These are phyloP conservation scores for Limnephilus auricula DNA, from an alignment of 2,888 invertebrate species.

Conservation along the genomic window DNA sequence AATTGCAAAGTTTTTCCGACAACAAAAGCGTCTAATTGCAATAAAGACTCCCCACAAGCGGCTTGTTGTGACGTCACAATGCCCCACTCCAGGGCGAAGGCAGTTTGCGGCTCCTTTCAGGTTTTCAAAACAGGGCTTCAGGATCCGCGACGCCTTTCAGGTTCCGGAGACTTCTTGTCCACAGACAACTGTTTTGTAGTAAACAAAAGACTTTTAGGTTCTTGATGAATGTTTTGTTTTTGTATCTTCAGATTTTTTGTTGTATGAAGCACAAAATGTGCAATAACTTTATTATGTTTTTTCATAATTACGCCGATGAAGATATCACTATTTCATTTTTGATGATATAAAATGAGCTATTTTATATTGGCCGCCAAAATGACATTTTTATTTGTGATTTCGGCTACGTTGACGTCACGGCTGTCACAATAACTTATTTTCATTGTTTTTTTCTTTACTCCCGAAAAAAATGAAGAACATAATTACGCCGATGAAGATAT, in stretches of 20 bases:
- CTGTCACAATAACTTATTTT: too few species aligned
- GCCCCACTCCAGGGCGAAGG: neutral
- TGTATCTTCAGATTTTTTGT: neutral
- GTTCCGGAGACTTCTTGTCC: neutral
- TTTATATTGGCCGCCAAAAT: too few species aligned
- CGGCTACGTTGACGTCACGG: too few species aligned
- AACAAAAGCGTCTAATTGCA: neutral
- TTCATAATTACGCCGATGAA: too few species aligned
- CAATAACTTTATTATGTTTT: neutral
- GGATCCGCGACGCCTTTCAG: neutral
- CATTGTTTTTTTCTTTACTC: too few species aligned
- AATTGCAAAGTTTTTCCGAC: neutral
- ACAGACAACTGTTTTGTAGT: neutral
- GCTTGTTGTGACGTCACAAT: neutral
- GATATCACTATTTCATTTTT: too few species aligned
- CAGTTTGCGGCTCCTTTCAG: neutral
- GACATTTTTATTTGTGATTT: too few species aligned
- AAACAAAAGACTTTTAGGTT: neutral
- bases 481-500: too few species aligned
- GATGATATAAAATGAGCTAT: too few species aligned
- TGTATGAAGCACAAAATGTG: neutral
- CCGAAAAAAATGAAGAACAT: too few species aligned
- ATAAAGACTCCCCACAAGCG: neutral
- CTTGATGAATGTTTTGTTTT: neutral
- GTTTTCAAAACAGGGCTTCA: neutral